A percentile compares a stretch with the other conserved stretches of the same genome.
These are phyloP conservation scores for Eupithecia inturbata DNA, from an alignment of 2,888 invertebrate genomes.

Conservation along the genomic window DNA sequence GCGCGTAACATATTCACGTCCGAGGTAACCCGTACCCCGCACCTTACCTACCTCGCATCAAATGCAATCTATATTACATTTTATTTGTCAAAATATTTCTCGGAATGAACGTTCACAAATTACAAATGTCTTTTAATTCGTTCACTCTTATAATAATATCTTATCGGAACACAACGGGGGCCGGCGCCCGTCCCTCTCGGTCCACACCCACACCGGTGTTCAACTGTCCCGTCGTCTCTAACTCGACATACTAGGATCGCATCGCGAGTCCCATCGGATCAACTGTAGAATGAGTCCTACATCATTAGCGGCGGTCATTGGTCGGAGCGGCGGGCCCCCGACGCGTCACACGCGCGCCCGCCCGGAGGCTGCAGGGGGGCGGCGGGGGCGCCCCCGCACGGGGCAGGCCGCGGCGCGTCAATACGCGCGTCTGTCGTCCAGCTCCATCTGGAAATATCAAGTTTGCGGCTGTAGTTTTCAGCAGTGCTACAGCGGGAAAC, in stretches of 20 bases:
- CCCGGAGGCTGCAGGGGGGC: slow-evolving; percentile 10
- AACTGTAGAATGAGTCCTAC: not conserved
- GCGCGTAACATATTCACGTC: no score
- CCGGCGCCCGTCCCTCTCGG: no score
- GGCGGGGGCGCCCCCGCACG: slow-evolving; percentile 44
- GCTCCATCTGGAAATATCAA: slow-evolving; percentile 65
- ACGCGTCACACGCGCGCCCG: not conserved
- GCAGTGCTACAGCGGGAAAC: no score
- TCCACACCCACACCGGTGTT: no score
- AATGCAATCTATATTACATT: not conserved
- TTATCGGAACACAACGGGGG: not conserved
- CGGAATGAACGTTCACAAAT: slow-evolving; percentile 1
- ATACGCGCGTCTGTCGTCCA: slow-evolving; percentile 79
- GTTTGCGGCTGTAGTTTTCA: not conserved
- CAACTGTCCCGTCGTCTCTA: no score
- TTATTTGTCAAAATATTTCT: not conserved
- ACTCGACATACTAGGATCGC: not conserved
- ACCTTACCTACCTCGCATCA: not conserved
- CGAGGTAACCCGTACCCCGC: not conserved
- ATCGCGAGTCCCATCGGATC: not conserved
- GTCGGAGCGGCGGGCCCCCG: not conserved
- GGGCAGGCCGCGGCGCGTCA: slow-evolving; percentile 61
- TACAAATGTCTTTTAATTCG: not conserved
- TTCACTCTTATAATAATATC: not conserved
- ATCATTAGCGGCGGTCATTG: not conserved